Base-by-base conservation (phyloP, 1,140 invertebrate species). In the Leptinotarsa undecemlineata region DNA sequence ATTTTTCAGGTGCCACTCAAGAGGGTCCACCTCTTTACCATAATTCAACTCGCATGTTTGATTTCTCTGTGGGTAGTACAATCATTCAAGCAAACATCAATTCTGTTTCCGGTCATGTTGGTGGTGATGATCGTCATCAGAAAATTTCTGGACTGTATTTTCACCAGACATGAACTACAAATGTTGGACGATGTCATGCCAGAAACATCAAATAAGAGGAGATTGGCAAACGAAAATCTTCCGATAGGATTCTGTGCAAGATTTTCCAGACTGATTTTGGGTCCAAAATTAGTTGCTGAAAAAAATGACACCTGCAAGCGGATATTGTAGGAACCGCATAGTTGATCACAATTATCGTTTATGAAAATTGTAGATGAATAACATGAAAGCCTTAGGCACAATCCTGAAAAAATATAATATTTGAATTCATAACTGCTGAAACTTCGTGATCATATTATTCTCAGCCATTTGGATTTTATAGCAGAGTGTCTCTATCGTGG, bases 141-240 rank as follows among this genome's bases (percentile, higher is more conserved):
- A 47, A 99, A 99, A 87, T 88, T 91, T 1, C 85, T 99, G 82
- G 98, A 99, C 83, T 91, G 95, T 68, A 84, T 98, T 14, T 99
- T 99, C 83, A 95, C 95, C 0, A 92, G 95, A 79, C 88, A 95
- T 48, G 98, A 99, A 85, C 85, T 99, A 75, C 98, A 98, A 85
- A 98, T 98, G 82, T 86, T 99, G 70, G 98, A 99, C 84, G 97
- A 99, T 82, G 91, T 99, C 11, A 97, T 99, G 94, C 98, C 98
- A 14, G 97, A 98, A 87, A 92, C 93, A 80, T 57, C 15, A 0
- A 93, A 91, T 19, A 95, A 93, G 82, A 89, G 94, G 77, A 93
- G 96, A 75, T 91, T 93, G 82, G 84, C 92, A 81, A 11, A 42
- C 33, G 90, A 91, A 81, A 89, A 89, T 81, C 89, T 88, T 87